These are phyloP conservation scores for Aurelia sp. DNA, from an alignment of 30 jellyfish, hydroid and myxozoan genomes.

Conservation along the genomic window DNA sequence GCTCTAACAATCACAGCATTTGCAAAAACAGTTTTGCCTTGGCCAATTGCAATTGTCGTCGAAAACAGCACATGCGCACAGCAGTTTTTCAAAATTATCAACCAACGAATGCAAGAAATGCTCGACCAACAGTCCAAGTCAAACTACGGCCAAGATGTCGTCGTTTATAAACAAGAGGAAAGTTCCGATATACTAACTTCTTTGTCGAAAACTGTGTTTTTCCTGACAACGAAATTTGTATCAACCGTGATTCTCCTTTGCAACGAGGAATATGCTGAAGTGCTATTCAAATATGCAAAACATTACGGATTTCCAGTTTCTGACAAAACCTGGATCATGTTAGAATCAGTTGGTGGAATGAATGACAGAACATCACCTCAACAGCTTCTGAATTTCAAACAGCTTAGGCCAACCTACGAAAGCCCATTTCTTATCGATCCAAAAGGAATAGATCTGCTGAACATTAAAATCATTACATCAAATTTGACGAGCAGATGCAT, in stretches of 20 bases:
- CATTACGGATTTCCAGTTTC: not conserved
- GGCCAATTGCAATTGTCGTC: conserved; percentile 16
- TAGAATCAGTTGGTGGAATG: not conserved
- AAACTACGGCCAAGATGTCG: not conserved
- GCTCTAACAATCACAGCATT: not conserved
- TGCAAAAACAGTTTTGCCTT: not conserved
- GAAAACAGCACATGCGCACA: not conserved
- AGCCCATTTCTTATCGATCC: not conserved
- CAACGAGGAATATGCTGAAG: not conserved
- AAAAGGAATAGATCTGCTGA: not conserved
- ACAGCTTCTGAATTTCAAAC: not conserved
- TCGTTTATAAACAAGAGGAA: not conserved
- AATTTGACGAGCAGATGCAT: not conserved
- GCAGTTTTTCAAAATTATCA: not conserved
- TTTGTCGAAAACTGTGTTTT: not conserved
- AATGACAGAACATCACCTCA: not conserved
- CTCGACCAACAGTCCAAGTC: not conserved
- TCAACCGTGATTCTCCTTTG: conserved; percentile 11
- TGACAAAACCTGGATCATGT: conserved; percentile 11
- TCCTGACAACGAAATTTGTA: not conserved
- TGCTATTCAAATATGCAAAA: not conserved
- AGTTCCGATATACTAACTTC: not conserved
- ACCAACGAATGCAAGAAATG: not conserved
- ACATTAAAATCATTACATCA: not conserved
- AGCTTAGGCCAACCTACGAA: not conserved